Evolutionary conservation across 2,888 invertebrate species (phyloP).

Genomic region (Agonopterix arenella): DNA sequence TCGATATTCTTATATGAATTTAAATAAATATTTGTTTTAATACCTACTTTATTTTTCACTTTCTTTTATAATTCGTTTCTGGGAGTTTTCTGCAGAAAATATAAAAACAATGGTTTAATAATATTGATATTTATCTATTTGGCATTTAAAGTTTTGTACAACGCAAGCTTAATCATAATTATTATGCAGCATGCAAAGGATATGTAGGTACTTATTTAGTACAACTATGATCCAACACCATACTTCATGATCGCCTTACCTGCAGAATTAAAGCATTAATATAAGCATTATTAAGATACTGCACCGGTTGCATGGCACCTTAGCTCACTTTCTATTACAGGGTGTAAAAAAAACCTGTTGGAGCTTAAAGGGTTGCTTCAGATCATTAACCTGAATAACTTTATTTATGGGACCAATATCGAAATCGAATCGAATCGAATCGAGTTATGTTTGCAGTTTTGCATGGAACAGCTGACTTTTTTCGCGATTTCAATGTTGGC

Average conservation of each 20-base stretch:
- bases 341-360: no score
- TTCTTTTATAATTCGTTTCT: conserved; percentile 32
- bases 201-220: no score
- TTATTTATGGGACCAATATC: no score
- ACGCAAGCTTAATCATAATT: conserved; percentile 11
- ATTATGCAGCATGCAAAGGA: background rate
- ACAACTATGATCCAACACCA: conserved; percentile 9
- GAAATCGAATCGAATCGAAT: no score
- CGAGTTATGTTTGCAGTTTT: no score
- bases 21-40: conserved; percentile 76
- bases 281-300: conserved; percentile 1
- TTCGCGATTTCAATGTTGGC: no score
- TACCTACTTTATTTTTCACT: conserved; percentile 44
- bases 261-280: conserved; percentile 17
- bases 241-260: conserved; percentile 18
- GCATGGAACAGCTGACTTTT: no score
- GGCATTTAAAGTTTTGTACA: conserved; percentile 1
- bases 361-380: no score
- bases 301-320: no score
- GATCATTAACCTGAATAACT: no score
- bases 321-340: no score
- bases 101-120: conserved; percentile 9
- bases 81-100: conserved; percentile 26
- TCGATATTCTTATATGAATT: conserved; percentile 69
- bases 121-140: background rate